phyloP scores from a whole-genome alignment of 2,888 invertebrate genomes.

The Azorinus chamasolen region DNA sequence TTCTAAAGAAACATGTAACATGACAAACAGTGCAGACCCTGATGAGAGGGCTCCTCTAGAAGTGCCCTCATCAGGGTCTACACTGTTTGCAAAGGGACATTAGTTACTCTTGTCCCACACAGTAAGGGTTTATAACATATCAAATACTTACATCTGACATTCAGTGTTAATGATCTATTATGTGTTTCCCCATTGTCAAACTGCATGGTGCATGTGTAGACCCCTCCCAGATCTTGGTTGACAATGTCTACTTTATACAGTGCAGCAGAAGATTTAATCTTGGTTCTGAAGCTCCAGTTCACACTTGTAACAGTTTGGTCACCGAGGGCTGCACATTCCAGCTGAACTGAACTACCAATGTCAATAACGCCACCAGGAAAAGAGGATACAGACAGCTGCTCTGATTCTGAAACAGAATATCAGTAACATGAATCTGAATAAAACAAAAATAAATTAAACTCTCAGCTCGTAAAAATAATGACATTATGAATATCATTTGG shows the following conservation, averaged over 20 bases:
- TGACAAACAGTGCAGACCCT: too few relatives aligned
- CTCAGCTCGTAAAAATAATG: too few relatives aligned
- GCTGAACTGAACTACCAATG: slow-evolving; percentile 10
- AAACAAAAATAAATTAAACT: too few relatives aligned
- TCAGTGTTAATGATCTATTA: slow-evolving; percentile 34
- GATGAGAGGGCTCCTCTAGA: too few relatives aligned
- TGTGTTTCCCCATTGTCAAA: slow-evolving; percentile 15
- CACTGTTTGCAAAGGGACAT: too few relatives aligned
- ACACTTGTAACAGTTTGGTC: slow-evolving; percentile 10
- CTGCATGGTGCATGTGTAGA: slow-evolving; percentile 55
- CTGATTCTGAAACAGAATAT: slow-evolving; percentile 33
- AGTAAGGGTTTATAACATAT: too few relatives aligned
- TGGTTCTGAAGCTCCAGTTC: slow-evolving; percentile 45
- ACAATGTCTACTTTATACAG: slow-evolving; percentile 3
- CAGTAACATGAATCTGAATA: too few relatives aligned
- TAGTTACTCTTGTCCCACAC: too few relatives aligned
- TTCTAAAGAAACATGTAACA: too few relatives aligned
- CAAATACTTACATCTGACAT: slow-evolving; percentile 64
- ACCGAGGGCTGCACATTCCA: slow-evolving; percentile 51
- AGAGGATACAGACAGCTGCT: slow-evolving; percentile 20
- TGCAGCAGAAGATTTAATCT: slow-evolving; percentile 8
- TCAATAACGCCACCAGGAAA: slow-evolving; percentile 37
- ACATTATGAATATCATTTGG: too few relatives aligned
- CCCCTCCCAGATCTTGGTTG: slow-evolving; percentile 27
- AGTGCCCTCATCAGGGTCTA: too few relatives aligned